Percentiles rank a stretch among this genome's conserved stretches.
Evolutionary conservation across 2,888 invertebrate genomes (phyloP).

Genomic region (Oxycera nigricornis): DNA sequence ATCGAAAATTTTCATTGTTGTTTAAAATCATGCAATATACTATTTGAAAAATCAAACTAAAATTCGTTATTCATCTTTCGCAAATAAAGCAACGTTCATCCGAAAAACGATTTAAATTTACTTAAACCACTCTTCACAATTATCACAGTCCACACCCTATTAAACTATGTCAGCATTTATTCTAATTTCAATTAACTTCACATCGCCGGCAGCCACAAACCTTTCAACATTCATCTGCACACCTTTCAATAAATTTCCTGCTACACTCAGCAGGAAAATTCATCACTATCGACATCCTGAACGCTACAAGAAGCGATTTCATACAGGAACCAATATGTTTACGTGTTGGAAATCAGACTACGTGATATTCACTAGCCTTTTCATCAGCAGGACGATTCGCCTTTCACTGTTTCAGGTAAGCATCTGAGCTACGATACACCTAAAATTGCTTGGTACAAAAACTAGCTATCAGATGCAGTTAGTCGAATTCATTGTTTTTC

Average conservation of each 20-base stretch:
- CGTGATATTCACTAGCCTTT: constrained; percentile 21
- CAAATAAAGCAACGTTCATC: too few species aligned
- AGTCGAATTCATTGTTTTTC: constrained; percentile 22
- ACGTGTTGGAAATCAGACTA: constrained; percentile 1
- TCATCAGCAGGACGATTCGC: background rate
- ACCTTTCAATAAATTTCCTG: constrained; percentile 20
- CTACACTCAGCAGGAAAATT: constrained; percentile 13
- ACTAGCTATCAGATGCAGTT: constrained; percentile 17
- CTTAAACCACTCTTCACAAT: too few species aligned
- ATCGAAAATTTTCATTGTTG: too few species aligned
- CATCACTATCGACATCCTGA: background rate
- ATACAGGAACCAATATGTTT: background rate
- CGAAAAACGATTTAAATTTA: too few species aligned
- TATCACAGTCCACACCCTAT: too few species aligned
- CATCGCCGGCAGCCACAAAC: too few species aligned
- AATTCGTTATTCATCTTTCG: too few species aligned
- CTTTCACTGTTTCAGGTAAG: background rate
- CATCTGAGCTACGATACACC: background rate
- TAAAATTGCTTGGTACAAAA: background rate
- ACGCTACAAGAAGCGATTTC: background rate
- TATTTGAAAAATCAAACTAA: too few species aligned
- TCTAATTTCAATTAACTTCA: too few species aligned
- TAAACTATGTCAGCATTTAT: too few species aligned
- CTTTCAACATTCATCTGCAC: too few species aligned
- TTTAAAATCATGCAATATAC: too few species aligned